Base-by-base conservation (phyloP, 2,888 invertebrate species). In the Osmoderma eremita region DNA sequence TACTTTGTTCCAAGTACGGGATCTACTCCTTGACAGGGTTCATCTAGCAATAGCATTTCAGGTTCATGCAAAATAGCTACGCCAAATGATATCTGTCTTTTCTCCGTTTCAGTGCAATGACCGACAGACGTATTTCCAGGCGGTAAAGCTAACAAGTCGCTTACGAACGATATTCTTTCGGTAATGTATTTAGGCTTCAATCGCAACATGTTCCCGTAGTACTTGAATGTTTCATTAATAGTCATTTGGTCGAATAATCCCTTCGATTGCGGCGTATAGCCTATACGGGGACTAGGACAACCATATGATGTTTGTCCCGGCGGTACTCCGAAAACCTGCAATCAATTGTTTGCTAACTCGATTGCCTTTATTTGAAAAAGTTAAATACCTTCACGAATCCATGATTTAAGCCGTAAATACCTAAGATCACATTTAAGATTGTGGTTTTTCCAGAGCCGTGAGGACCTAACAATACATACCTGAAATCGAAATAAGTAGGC, bases 21-120 rank as follows among this genome's bases (percentile, higher is more conserved):
- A 83, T 96, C 96, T 65, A 96, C 85, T 0, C 96, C 96, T 13
- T 95, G 95, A 0, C 95, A 96, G 0, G 96, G 96, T 78, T 97
- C 96, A 77, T 97, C 96, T 75, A 97, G 82, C 67, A 97, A 94
- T 22, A 97, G 84, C 36, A 97, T 82, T 79, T 95, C 92, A 0
- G 96, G 96, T 73, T 91, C 91, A 77, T 96, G 95, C 0, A 97
- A 87, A 76, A 97, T 83, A 0, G 96, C 94, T 4, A 92, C 92
- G 0, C 95, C 94, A 71, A 97, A 88, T 0, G 95, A 96, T 0
- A 95, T 90, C 63, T 96, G 84, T 68, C 96, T 84, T 81, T 94
- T 93, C 80, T 95, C 95, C 0, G 95, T 95, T 6, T 96, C 96
- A 73, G 94, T 94, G 76, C 91, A 85, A 63, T 89, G 83, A 76